Percentiles rank a stretch among this genome's conserved stretches.
Evolutionary conservation across 1,140 invertebrate genomes (phyloP).

Genomic region (Semibalanus balanoides): DNA sequence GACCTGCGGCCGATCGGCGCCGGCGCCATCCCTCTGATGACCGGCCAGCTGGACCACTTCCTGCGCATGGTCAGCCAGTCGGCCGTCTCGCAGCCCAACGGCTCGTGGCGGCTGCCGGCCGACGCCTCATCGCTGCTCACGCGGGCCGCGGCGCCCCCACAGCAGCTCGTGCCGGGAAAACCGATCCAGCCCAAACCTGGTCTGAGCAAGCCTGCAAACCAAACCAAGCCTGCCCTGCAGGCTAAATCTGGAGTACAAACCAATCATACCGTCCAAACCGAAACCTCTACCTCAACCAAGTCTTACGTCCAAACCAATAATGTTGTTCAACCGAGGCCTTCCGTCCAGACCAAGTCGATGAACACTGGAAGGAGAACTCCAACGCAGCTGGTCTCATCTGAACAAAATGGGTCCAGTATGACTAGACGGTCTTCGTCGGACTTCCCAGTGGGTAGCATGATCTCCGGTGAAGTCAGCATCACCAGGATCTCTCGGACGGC

Average conservation of each 20-base stretch:
- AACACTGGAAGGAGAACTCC: no score
- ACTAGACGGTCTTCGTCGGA: neutral
- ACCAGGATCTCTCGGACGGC: neutral
- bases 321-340: no score
- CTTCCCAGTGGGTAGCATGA: neutral
- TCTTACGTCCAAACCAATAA: no score
- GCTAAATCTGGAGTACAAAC: no score
- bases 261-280: no score
- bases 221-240: no score
- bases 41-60: neutral
- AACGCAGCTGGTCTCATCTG: no score
- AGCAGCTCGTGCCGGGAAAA: neutral
- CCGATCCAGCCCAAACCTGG: neutral
- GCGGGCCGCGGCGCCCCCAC: no score
- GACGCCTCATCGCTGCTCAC: neutral
- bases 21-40: slow-evolving; percentile 1
- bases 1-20: neutral
- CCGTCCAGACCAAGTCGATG: no score
- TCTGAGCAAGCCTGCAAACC: neutral
- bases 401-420: no score
- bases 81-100: slow-evolving; percentile 1
- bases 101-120: slow-evolving; percentile 1
- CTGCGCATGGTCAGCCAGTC: neutral
- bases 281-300: no score
- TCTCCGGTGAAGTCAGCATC: neutral